Evolutionary conservation across 2,888 invertebrate genomes (phyloP), one percentile per base, ranked within the genome.

Genomic region (Diadegma fenestrale): DNA sequence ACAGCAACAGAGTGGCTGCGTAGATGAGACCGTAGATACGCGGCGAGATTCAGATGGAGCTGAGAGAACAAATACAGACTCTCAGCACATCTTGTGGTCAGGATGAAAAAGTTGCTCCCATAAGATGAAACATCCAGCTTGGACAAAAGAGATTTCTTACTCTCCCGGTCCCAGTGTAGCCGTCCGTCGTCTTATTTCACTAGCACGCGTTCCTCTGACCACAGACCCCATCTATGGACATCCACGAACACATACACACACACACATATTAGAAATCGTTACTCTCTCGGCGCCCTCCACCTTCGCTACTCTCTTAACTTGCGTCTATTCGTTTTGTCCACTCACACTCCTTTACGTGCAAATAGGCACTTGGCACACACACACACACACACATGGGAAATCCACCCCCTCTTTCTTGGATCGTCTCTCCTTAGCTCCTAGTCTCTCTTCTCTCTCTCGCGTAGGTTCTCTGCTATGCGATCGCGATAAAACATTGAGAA

Each of bases 401-500:
- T 68, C 54, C 77, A 73, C 43, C 68, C 48, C 58, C 76, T 54
- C 43, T 22, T 77, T 66, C 63, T 54, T 54, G 72, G 26, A 73
- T 80, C 66, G 63, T 37, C 79, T 71, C 45, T 58, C 43, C 45
- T 69, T 26, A 58, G 61, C 64, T 51, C 19, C 17, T 33, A 10
- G 17, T 22, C 54, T 58, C 68, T 77, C 73, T 64, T 54, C 45
- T 41, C 8, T 30, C 68, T 19, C 51, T 64, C 72, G 71, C 76
- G 69, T 69, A 77, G 73, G 68, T 88, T 58, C 48, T 48, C 26
- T 58, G 45, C 66, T 73, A 73, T 54, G 89, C 88, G 87, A 91
- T 91, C 91, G 89, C 89, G 91, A 91, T 91, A 91, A 91, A 91
- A 91, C 91, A 91, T 91, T 88, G 90, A 89, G 89, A 91, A 90